Base-by-base conservation (phyloP, 1,140 invertebrate species). In the Agrilus planipennis region DNA sequence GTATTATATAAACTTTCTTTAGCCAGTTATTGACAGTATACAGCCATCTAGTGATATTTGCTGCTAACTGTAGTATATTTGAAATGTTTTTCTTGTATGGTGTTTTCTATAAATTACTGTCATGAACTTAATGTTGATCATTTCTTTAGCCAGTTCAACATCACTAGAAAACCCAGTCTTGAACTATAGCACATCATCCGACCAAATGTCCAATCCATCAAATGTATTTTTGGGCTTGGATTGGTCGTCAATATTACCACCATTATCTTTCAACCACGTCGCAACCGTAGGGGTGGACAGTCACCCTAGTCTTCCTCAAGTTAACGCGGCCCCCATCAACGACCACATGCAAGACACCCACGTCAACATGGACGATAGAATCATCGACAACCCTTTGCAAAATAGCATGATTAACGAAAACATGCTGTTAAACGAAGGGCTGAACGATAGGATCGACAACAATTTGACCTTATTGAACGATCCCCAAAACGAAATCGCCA, bases 171-270 rank as follows among this genome's bases (percentile, higher is more conserved):
- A 44, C 23, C 46, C 53, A 5, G 19, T 58, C 9, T 28, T 57
- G 2, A 57, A 50, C 19, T 36, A 21, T 36, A 53, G 51, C 35
- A 10, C 41, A 4, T 34, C 34, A 21, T 22, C 20, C 12, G 27
- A 25, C 15, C 29, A 42, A 17, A 34, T 34, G 22, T 39, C 30
- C 28, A 2, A 35, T 20, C 23, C 44, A 3, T 44, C 45, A 9
- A 54, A 52, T 28, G 30, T 58, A 17, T 60, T 58, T 29, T 34
- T 60, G 29, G 55, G 54, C 12, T 32, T 60, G 20, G 55, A 58
- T 37, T 60, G 57, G 57, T 49, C 55, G 1, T 45, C 53, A 17
- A 39, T 53, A 4, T 35, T 48, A 15, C 44, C 49, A 38, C 46
- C 47, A 2, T 27, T 48, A 18, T 22, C 15, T 12, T 12, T 9